These are phyloP conservation scores for Carcina quercana DNA, from an alignment of 2,888 invertebrate species.

Conservation along the genomic window DNA sequence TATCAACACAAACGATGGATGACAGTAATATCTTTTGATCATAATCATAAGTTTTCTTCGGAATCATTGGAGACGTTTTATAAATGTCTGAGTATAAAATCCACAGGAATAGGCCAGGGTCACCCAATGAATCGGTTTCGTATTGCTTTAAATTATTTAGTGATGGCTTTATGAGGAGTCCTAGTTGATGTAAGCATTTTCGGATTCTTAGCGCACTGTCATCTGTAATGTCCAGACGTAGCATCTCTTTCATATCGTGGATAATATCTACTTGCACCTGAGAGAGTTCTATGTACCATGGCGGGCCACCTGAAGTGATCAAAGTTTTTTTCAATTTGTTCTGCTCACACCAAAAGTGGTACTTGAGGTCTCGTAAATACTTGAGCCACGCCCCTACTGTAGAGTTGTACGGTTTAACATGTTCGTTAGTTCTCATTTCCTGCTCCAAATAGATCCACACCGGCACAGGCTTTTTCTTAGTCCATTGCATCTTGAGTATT, in stretches of 20 bases:
- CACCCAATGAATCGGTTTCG: conserved; percentile 40
- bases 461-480: no score
- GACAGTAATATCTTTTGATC: conserved; percentile 56
- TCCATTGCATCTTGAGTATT: no score
- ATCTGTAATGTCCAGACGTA: conserved; percentile 58
- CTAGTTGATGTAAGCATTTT: conserved; percentile 41
- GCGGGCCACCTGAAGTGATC: conserved; percentile 33
- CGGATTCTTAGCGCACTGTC: conserved; percentile 43
- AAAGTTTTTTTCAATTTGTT: conserved; percentile 3
- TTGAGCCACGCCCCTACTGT: conserved; percentile 54
- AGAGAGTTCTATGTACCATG: conserved; percentile 55
- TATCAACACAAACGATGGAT: conserved; percentile 52
- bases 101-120: conserved; percentile 64
- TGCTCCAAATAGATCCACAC: conserved; percentile 56
- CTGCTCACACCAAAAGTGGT: conserved; percentile 43
- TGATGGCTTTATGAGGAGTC: conserved; percentile 41
- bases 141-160: conserved; percentile 38
- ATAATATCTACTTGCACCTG: conserved; percentile 41
- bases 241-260: conserved; percentile 31
- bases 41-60: conserved; percentile 61
- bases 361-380: conserved; percentile 45
- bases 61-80: conserved; percentile 46
- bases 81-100: conserved; percentile 46
- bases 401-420: conserved; percentile 54
- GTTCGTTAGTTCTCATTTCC: conserved; percentile 47